Evolutionary conservation across 2,113 vertebrate genomes (phyloP).

Genomic region (Lates calcarifer): DNA sequence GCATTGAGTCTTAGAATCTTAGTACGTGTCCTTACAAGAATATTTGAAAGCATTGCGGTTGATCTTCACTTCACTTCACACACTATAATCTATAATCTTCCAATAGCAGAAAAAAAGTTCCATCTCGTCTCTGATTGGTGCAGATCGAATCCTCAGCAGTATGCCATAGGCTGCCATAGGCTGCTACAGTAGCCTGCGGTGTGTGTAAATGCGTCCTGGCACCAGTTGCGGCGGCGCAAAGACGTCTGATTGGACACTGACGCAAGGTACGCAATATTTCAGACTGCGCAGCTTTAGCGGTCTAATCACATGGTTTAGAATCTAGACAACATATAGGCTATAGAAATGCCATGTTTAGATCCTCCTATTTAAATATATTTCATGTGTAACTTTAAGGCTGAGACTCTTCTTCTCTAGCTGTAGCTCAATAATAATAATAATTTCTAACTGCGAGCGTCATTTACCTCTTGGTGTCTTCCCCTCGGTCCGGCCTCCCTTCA

Average conservation of each 20-base stretch:
- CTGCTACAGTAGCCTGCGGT: slow-evolving; percentile 67
- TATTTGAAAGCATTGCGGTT: background rate
- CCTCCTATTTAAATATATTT: background rate
- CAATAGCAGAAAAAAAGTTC: slow-evolving; percentile 27
- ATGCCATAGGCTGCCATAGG: slow-evolving; percentile 72
- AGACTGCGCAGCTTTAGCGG: slow-evolving; percentile 32
- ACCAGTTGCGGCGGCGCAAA: slow-evolving; percentile 77
- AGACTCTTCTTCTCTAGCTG: background rate
- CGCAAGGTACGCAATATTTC: slow-evolving; percentile 28
- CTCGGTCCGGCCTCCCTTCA: slow-evolving; percentile 58
- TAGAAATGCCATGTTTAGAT: accelerated
- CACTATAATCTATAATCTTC: background rate
- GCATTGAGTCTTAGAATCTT: background rate
- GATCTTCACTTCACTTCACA: background rate
- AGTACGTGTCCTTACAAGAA: background rate
- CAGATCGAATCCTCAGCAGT: slow-evolving; percentile 50
- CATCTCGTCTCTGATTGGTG: slow-evolving; percentile 75
- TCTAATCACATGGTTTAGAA: slow-evolving; percentile 36
- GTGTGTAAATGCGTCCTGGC: slow-evolving; percentile 57
- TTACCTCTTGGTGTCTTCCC: slow-evolving; percentile 74
- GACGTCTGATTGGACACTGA: slow-evolving; percentile 74
- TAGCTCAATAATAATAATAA: background rate
- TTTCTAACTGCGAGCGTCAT: slow-evolving; percentile 25
- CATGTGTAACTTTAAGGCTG: background rate
- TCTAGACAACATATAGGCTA: background rate